A percentile compares a stretch with the other conserved stretches of the same genome.
phyloP scores from a whole-genome alignment of 2,113 vertebrate genomes.

The Spermophilus dauricus region DNA sequence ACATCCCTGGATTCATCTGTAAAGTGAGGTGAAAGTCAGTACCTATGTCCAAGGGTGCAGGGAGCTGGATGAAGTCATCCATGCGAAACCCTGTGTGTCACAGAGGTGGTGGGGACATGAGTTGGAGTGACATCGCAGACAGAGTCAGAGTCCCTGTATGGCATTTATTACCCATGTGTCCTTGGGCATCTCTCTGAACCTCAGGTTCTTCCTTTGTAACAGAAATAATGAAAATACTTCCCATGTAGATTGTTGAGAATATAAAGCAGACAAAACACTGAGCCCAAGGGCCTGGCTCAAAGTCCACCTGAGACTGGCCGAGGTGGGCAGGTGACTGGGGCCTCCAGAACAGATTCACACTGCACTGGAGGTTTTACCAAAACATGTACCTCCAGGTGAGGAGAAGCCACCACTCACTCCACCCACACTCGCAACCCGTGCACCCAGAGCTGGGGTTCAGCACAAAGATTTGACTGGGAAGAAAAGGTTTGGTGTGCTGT shows the following conservation, averaged over 20 bases:
- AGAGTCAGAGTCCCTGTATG: neutral
- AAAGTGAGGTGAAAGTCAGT: neutral
- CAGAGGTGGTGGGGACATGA: neutral
- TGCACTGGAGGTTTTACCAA: neutral
- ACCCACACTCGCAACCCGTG: neutral
- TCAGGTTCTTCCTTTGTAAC: neutral
- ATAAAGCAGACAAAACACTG: rapidly evolving
- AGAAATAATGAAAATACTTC: neutral
- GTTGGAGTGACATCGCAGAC: neutral
- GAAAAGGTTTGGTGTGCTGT: neutral
- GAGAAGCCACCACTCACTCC: neutral
- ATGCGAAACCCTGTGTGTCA: neutral
- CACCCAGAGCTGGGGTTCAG: neutral
- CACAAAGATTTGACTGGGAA: neutral
- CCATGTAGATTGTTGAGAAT: rapidly evolving
- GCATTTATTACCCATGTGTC: neutral
- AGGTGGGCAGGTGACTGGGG: rapidly evolving
- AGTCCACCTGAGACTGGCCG: rapidly evolving
- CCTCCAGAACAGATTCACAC: neutral
- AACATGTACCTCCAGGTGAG: too few relatives aligned
- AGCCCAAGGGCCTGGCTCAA: rapidly evolving
- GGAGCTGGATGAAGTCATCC: too few relatives aligned
- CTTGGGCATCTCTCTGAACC: neutral
- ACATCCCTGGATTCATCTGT: neutral
- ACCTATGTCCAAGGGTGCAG: neutral